A percentile compares a stretch with the other conserved stretches of the same genome.
These are phyloP conservation scores for Adelosebastes latens DNA, from an alignment of 2,797 vertebrate genomes.

Conservation along the genomic window DNA sequence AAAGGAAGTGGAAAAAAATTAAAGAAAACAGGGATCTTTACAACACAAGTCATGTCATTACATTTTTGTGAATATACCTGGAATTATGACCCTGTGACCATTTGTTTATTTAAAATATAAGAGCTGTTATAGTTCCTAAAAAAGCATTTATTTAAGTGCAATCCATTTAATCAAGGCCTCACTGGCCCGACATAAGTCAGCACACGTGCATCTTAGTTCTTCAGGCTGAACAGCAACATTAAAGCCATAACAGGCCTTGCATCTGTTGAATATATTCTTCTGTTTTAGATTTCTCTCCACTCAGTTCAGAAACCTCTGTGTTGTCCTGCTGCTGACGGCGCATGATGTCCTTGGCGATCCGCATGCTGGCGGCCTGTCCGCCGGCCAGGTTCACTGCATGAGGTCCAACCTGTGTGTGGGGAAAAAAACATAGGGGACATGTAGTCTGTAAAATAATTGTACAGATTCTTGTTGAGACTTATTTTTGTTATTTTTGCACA, in stretches of 20 bases:
- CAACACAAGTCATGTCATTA: neutral
- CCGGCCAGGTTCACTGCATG: conserved; percentile 86
- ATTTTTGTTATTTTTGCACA: neutral
- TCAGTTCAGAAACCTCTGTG: neutral
- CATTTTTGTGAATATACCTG: neutral
- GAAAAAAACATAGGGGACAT: rapidly evolving
- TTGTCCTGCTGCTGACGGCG: conserved; percentile 2
- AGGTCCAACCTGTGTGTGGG: conserved; percentile 79
- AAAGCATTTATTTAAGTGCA: neutral
- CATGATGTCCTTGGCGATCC: conserved; percentile 80
- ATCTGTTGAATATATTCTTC: conserved; percentile 84
- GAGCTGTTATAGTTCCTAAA: neutral
- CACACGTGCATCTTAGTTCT: neutral
- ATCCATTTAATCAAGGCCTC: neutral
- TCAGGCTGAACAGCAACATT: conserved; percentile 6
- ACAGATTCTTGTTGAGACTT: neutral
- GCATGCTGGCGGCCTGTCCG: conserved; percentile 81
- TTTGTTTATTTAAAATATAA: neutral
- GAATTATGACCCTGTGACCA: neutral
- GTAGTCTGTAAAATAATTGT: neutral
- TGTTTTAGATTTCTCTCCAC: conserved; percentile 54
- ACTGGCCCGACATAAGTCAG: rapidly evolving
- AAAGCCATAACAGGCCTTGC: conserved; percentile 84
- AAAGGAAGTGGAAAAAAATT: too few relatives aligned
- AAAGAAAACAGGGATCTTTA: too few relatives aligned